phyloP scores from a whole-genome alignment of 2,113 vertebrate species.

The Mixornis gularis region DNA sequence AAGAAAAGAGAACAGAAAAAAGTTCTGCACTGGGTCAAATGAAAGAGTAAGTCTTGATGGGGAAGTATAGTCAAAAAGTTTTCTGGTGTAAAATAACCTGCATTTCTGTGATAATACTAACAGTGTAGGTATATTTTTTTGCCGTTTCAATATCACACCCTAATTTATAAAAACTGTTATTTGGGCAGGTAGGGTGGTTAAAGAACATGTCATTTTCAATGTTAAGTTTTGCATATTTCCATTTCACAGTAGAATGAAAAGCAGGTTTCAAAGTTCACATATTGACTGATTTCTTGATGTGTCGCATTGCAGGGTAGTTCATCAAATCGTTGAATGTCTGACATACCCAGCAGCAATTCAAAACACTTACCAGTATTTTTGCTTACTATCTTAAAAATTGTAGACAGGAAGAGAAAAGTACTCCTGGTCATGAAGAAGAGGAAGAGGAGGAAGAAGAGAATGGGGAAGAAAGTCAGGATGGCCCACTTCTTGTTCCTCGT shows the following conservation, averaged over 20 bases:
- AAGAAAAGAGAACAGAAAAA: conserved; percentile 76
- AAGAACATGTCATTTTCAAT: not conserved
- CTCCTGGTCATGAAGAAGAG: conserved; percentile 61
- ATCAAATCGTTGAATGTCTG: not conserved
- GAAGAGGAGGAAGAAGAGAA: conserved; percentile 61
- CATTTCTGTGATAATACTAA: not conserved
- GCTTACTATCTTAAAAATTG: not conserved
- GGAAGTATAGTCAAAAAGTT: not conserved
- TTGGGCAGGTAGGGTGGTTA: not conserved
- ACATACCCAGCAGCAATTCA: not conserved
- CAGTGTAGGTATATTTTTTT: not conserved
- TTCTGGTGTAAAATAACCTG: rapidly evolving
- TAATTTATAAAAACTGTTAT: not conserved
- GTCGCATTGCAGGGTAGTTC: not conserved
- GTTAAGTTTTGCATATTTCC: not conserved
- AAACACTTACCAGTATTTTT: not conserved
- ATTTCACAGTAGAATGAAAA: not conserved
- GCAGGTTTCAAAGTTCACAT: not conserved
- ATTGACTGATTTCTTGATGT: not conserved
- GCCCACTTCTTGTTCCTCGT: conserved; percentile 83
- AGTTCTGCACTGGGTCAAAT: conserved; percentile 57
- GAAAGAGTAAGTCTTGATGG: conserved; percentile 74
- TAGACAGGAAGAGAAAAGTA: conserved; percentile 64
- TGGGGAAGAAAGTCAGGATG: conserved; percentile 70
- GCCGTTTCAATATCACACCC: not conserved